These are phyloP conservation scores for Etheostoma spectabile DNA, from an alignment of 2,113 vertebrate species.

Conservation along the genomic window DNA sequence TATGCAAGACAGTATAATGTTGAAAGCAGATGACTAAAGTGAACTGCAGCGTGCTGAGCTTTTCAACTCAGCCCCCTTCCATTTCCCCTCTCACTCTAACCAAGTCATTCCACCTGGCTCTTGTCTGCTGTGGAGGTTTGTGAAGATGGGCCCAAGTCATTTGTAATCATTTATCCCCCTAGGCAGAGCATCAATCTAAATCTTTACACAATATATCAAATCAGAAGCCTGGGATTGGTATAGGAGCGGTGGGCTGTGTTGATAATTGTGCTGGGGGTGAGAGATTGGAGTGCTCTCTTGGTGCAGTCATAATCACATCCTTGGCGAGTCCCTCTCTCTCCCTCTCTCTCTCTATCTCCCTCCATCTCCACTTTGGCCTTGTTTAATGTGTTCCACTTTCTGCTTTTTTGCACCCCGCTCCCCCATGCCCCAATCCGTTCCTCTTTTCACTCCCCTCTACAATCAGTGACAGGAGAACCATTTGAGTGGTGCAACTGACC, in stretches of 20 bases:
- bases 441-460: constrained; percentile 27
- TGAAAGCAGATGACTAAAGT: constrained; percentile 35
- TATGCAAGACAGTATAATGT: constrained; percentile 11
- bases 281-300: constrained; percentile 61
- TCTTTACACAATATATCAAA: constrained; percentile 53
- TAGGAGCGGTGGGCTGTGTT: constrained; percentile 30
- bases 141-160: constrained; percentile 25
- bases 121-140: constrained; percentile 12
- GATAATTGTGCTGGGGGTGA: constrained; percentile 60
- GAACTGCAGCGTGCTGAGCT: constrained; percentile 20
- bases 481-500: constrained; percentile 50
- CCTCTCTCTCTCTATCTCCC: background rate
- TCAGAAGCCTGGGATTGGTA: constrained; percentile 23
- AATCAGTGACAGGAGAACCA: constrained; percentile 38
- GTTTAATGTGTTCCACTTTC: constrained; percentile 41
- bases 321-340: constrained; percentile 34
- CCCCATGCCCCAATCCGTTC: background rate
- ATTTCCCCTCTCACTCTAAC: background rate
- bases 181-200: constrained; percentile 62
- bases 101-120: constrained; percentile 25
- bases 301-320: constrained; percentile 64
- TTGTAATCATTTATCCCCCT: constrained; percentile 52
- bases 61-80: background rate
- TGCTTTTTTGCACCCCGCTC: background rate
- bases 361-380: constrained; percentile 24